Evolutionary conservation across 2,888 invertebrate species (phyloP), one percentile per base, ranked within the genome.

Genomic region (Linnaemya vulpina): DNA sequence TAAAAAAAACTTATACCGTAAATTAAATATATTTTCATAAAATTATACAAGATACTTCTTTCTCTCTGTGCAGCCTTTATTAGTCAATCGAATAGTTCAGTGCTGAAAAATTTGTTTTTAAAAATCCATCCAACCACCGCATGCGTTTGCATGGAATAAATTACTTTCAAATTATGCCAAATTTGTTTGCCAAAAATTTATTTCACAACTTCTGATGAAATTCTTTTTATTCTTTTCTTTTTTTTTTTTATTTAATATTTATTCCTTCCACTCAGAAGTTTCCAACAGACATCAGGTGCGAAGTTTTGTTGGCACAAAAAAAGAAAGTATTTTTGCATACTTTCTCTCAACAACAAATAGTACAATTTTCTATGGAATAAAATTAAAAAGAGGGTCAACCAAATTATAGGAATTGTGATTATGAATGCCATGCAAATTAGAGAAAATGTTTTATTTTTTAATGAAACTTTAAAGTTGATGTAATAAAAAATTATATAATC

Each of bases 161-260:
- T 25, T 74, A 15, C 60, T 46, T 60, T 49, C 3, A 11, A 22
- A n/a, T 30, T 74, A 51, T 53, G 10, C 0, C 38, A 43, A 65
- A 75, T 65, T 76, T 76, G 75, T 76, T 76, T 76, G 43, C 30
- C 55, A 65, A 76, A 55, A 30, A 65, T 17, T 65, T 30, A 63
- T 51, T 75, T 53, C 4, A 15, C 20, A 76, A 65, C 43, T 65
- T 65, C 40, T 20, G 17, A 5, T 65, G 30, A 63, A 43, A 22
- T 62, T 75, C 11, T 30, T 30, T 67, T 73, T 10, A 1, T 35
- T 43, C 8, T 8, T 22, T 30, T 30, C 30, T 5, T 30, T 3
- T 30, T 30, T 30, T 30, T 30, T 30, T 30, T 30, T 20, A 20
- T 40, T 5, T 68, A 46, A 20, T 49, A 1, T 49, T 51, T 35